A percentile compares a stretch with the other conserved stretches of the same genome.
Conservation (phyloP, 2,888 invertebrate genomes). For the Drosophila glabriapex region DNA sequence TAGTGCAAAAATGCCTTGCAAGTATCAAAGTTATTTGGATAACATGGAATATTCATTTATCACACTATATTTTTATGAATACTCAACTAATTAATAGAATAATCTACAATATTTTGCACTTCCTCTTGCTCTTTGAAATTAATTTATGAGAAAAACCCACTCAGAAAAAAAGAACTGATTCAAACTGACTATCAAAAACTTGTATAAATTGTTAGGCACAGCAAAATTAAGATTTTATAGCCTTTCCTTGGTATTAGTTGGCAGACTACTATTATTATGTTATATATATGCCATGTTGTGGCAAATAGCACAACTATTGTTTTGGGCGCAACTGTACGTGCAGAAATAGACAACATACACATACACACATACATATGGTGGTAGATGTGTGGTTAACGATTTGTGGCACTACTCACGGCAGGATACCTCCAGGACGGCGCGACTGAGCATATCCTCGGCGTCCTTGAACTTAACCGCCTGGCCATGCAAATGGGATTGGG, state of each 20-base stretch:
- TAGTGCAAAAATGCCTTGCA: background rate
- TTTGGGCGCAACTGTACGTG: background rate
- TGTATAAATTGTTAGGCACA: background rate
- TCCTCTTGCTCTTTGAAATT: background rate
- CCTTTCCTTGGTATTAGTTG: background rate
- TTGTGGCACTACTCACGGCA: slow-evolving; percentile 77
- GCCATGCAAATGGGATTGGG: slow-evolving; percentile 59
- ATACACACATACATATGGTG: background rate
- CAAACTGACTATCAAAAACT: background rate
- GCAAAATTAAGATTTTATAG: background rate
- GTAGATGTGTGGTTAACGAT: background rate
- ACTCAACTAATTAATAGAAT: background rate
- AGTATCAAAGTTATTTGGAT: background rate
- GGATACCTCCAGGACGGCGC: slow-evolving; percentile 83
- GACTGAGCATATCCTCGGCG: slow-evolving; percentile 82
- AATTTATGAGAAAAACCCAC: background rate
- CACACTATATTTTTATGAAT: background rate
- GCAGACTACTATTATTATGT: too few species aligned
- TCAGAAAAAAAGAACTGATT: background rate
- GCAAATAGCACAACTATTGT: background rate
- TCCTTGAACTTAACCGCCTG: slow-evolving; percentile 68
- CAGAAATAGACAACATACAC: background rate
- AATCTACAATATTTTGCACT: background rate
- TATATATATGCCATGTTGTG: too few species aligned
- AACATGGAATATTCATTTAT: background rate